Conservation (phyloP, 2,113 vertebrate species). For the Cebus imitator region DNA sequence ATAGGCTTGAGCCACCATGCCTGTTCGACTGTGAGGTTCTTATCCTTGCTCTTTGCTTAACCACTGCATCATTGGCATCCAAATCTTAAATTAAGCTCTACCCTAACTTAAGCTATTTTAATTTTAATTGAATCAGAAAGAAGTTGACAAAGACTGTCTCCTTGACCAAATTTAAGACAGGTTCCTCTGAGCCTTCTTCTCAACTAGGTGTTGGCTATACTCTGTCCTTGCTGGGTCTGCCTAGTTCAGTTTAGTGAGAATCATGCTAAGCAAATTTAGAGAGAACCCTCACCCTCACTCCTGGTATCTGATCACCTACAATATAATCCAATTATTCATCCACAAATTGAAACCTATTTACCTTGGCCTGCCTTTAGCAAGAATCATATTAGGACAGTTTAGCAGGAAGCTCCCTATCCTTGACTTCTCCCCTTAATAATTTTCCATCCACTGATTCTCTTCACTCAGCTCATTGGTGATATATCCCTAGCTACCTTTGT, state of each 20-base stretch:
- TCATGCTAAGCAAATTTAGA: background rate
- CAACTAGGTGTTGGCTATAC: background rate
- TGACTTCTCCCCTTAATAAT: background rate
- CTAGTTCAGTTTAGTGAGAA: background rate
- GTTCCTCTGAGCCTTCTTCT: background rate
- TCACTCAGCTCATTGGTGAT: background rate
- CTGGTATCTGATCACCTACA: background rate
- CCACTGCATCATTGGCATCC: background rate
- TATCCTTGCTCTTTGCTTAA: background rate
- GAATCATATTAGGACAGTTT: background rate
- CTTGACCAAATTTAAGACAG: background rate
- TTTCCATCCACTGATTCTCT: background rate
- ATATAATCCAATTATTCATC: background rate
- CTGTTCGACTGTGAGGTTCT: background rate
- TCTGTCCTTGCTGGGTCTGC: background rate
- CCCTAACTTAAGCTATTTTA: background rate
- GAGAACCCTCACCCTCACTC: fast-evolving
- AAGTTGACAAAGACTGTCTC: background rate
- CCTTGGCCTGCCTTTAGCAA: background rate
- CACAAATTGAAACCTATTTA: background rate
- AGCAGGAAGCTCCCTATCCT: background rate
- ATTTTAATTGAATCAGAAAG: background rate
- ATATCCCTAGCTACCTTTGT: background rate
- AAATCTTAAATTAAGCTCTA: background rate
- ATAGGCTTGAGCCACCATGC: no score